Evolutionary conservation across 2,113 vertebrate species (phyloP), one percentile per base, ranked within the genome.

Genomic region (Emydocephalus ijimae): DNA sequence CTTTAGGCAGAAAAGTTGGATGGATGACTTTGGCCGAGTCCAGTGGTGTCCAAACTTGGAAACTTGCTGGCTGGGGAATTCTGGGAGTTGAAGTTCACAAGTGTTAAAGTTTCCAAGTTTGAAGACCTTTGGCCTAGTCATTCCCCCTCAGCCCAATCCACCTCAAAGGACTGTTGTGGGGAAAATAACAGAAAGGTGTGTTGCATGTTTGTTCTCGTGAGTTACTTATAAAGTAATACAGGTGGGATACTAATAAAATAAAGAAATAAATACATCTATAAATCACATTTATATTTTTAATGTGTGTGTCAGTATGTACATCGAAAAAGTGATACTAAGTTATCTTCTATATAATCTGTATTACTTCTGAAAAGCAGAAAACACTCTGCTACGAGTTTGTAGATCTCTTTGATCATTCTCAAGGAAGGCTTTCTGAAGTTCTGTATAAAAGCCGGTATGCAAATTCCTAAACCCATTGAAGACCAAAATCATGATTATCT

Each of bases 341-440:
- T 52, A 52, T 52, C 50, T 90, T 81, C 81, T 61, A 5, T 24
- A 52, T 23, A 92, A 55, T 56, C 34, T 81, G 15, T 56, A 48
- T n/a, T 29, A n/a, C 45, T 59, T 26, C n/a, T 88, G 64, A 89
- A 94, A 93, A 94, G 50, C 50, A 52, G 50, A 52, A 52, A 52
- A 52, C 10, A 2, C 50, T 52, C 50, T 52, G 50, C 50, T 29
- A 94, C 50, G 21, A 10, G 3, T 85, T 56, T 86, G 23, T 26
- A 91, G 12, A 5, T n/a, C 59, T 29, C 59, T 18, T 56, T 55
- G 85, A 91, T 15, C 20, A n/a, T 59, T 56, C n/a, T 56, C 69
- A 55, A 20, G 15, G 21, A 54, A 14, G 11, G 20, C 39, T 39
- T 20, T 29, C 29, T 20, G 43, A 34, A 12, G 61, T 56, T 91